Evolutionary conservation across 2,797 vertebrate genomes (phyloP), one percentile per base, ranked within the genome.

Genomic region (Linurgus olivaceus): DNA sequence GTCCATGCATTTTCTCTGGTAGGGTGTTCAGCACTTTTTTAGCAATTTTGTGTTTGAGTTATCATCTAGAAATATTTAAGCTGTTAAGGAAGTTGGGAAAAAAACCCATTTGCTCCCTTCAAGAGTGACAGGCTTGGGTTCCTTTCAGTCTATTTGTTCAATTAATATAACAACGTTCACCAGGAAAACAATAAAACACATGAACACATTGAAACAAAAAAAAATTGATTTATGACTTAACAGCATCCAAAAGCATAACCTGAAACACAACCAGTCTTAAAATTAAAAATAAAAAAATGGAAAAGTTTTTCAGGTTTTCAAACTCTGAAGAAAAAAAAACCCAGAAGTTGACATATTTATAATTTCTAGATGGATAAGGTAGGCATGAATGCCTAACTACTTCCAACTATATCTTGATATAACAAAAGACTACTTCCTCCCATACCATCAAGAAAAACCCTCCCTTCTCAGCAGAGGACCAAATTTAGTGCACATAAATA

Each of bases 401-500:
- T 91, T 73, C 61, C 71, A 85, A 47, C 63, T 72, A 7, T 23
- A 86, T 79, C 82, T 86, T 42, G 59, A 87, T 52, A 42, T 58
- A 94, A 93, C 5, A 19, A 83, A 55, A 91, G 54, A 96, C 9
- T 67, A 74, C 78, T 79, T 92, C 84, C 83, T 94, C 37, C 28
- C 45, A 26, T 52, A 51, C 26, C 31, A 92, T 45, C 75, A 87
- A 45, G 35, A 87, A 92, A 93, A 96, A 23, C 18, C n/a, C 72
- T 89, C 50, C 44, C 38, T 92, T 68, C 84, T 71, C 51, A 81
- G 44, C 61, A 82, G 72, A 88, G 54, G 86, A 68, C 52, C 81
- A 89, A 91, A 92, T 93, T 80, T 91, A 96, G 88, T 23, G 18
- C 9, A 16, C 65, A 92, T 96, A 91, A 95, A 96, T 96, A 96